A percentile compares a stretch with the other conserved stretches of the same genome.
Conservation (phyloP, 2,113 vertebrate genomes). For the Kryptolebias marmoratus region DNA sequence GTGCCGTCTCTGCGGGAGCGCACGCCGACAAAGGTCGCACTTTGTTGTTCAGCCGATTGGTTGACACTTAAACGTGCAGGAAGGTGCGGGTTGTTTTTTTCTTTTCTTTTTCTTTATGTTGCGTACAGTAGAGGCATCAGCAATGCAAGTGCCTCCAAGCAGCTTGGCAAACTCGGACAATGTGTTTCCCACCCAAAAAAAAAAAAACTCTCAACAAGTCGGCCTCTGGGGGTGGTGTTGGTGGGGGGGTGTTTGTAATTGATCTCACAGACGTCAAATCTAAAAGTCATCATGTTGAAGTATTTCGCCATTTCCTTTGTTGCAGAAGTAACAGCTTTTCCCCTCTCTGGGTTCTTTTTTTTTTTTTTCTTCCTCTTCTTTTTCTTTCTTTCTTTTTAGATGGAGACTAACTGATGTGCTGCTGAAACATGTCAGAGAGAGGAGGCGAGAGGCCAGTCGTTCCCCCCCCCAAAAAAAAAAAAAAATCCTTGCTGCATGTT, state of each 20-base stretch:
- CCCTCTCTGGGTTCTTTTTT: conserved; percentile 22
- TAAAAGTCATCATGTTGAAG: conserved; percentile 30
- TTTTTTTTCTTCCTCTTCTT: background rate
- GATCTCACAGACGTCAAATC: conserved; percentile 23
- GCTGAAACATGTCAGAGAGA: conserved; percentile 32
- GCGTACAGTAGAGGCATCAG: background rate
- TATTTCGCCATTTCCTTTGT: conserved; percentile 38
- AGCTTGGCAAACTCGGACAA: background rate
- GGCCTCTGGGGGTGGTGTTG: background rate
- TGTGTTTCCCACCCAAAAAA: background rate
- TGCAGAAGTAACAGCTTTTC: conserved; percentile 30
- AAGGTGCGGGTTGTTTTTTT: conserved; percentile 8
- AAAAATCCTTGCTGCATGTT: conserved; percentile 35
- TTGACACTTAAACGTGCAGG: background rate
- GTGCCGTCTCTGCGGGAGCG: background rate
- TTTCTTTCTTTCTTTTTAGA: conserved; percentile 24
- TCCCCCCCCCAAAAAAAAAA: background rate
- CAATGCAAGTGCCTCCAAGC: background rate
- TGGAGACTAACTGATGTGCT: conserved; percentile 49
- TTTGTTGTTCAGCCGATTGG: background rate
- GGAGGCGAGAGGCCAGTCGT: conserved; percentile 25
- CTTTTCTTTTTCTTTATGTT: background rate
- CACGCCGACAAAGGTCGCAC: conserved; percentile 13
- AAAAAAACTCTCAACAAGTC: background rate
- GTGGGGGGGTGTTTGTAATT: conserved; percentile 5